Base-by-base conservation (phyloP, 30 jellyfish, hydroid and myxozoan species). In the Sanderia malayensis region DNA sequence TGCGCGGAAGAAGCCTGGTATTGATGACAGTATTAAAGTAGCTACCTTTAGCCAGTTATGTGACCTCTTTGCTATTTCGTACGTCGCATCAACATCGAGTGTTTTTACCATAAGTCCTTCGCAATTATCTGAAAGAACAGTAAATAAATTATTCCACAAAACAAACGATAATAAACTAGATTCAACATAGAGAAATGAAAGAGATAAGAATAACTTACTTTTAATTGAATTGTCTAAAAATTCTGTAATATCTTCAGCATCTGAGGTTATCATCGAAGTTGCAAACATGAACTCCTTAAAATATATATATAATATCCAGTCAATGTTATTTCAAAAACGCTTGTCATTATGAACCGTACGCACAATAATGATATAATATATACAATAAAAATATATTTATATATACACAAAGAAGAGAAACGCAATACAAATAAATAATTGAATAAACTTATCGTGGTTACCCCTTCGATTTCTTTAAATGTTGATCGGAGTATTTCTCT, bases 31-130 rank as follows among this genome's bases (percentile, higher is more conserved):
- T 53, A 7, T 23, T 17, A 53, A 17, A 4, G 30, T 53, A 53
- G 30, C 15, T 23, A 91, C 98, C 94, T 91, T 91, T 13, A 83
- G 73, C 98, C 98, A 91, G 55, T 91, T 82, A 53, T 82, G 98
- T 0, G 98, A 91, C 45, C 98, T 70, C 61, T 84, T 91, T 10
- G 96, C 96, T 44, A 91, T 91, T 84, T 91, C 96, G 53, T 91
- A 91, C 4, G 96, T 91, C 0, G 98, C 96, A 41, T 79, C 95
- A 20, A 45, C 83, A 29, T 91, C 98, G 0, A 89, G 73, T 0
- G 97, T 89, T 66, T 91, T 91, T 19, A 91, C 94, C 96, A 91
- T 91, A 61, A 91, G 55, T 11, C 98, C 98, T 44, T 91, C 98
- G 49, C 98, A 91, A 63, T 91, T 89, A 21, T 94, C 97, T 89